Conservation (phyloP, 2,797 vertebrate species). For the Rhinogobio ventralis region DNA sequence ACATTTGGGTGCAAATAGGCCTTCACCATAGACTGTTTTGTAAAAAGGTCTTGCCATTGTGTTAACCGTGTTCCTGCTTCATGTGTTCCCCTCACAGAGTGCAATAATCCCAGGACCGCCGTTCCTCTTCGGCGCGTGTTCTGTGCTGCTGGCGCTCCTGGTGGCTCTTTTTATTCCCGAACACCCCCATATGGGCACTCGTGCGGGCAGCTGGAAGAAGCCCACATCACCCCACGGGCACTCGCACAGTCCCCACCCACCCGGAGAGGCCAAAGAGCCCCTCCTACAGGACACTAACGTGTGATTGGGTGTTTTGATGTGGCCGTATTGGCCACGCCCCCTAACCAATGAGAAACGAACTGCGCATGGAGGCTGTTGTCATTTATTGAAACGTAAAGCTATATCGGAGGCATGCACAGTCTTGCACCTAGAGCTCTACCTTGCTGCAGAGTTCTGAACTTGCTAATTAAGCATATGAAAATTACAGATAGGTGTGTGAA, state of each 20-base stretch:
- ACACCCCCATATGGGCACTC: constrained; percentile 79
- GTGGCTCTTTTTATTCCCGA: constrained; percentile 91
- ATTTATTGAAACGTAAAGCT: constrained; percentile 30
- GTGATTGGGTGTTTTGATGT: constrained; percentile 68
- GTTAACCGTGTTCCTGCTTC: background rate
- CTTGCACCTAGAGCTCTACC: constrained; percentile 4
- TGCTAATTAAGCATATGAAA: background rate
- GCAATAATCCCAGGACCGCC: constrained; percentile 88
- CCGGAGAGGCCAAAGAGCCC: constrained; percentile 87
- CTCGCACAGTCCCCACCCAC: constrained; percentile 83
- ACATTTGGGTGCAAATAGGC: background rate
- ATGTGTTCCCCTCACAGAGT: constrained; percentile 70
- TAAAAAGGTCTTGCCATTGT: background rate
- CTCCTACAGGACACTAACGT: constrained; percentile 87
- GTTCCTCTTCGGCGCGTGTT: constrained; percentile 87
- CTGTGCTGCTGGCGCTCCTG: constrained; percentile 85
- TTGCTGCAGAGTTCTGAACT: constrained; percentile 8
- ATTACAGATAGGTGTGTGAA: background rate
- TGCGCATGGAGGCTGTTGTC: constrained; percentile 36
- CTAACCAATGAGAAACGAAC: background rate
- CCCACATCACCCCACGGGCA: constrained; percentile 83
- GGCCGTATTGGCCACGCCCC: background rate
- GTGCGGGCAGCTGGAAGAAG: constrained; percentile 85
- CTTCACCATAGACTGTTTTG: background rate
- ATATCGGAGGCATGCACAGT: constrained; percentile 15